These are phyloP conservation scores for Odontocolon sp. DNA, from an alignment of 2,888 invertebrate genomes.

Conservation along the genomic window DNA sequence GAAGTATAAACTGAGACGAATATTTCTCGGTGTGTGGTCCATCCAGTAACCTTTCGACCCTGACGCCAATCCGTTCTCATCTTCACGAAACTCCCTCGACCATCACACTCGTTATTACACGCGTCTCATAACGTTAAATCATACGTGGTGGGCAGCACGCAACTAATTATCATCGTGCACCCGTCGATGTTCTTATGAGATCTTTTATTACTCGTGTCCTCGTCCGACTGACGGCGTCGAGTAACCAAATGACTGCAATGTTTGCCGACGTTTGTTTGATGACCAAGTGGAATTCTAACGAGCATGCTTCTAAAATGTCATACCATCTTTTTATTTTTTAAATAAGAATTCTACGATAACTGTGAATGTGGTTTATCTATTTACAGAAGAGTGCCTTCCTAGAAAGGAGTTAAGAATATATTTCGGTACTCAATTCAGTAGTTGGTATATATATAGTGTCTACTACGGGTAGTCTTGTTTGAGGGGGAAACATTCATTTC, in stretches of 20 bases:
- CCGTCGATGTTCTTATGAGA: conserved; percentile 41
- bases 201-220: conserved; percentile 42
- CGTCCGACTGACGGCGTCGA: conserved; percentile 11
- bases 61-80: conserved; percentile 43
- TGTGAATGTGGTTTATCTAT: no score
- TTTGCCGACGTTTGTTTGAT: conserved; percentile 1
- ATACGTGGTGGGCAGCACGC: conserved; percentile 61
- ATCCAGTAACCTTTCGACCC: conserved; percentile 44
- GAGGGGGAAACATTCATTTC: conserved; percentile 64
- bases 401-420: no score
- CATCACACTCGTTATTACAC: conserved; percentile 53
- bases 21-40: conserved; percentile 44
- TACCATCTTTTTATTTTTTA: no score
- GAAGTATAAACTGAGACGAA: neutral
- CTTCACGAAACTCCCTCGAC: conserved; percentile 40
- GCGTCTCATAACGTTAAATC: conserved; percentile 66
- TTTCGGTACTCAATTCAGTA: no score
- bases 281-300: neutral
- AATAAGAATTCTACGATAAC: no score
- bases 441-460: no score
- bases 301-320: neutral
- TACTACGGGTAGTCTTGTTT: conserved; percentile 9
- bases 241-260: conserved; percentile 34
- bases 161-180: conserved; percentile 63
- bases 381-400: no score